Evolutionary conservation across 2,888 invertebrate species (phyloP).

Genomic region (Thecophora atra): DNA sequence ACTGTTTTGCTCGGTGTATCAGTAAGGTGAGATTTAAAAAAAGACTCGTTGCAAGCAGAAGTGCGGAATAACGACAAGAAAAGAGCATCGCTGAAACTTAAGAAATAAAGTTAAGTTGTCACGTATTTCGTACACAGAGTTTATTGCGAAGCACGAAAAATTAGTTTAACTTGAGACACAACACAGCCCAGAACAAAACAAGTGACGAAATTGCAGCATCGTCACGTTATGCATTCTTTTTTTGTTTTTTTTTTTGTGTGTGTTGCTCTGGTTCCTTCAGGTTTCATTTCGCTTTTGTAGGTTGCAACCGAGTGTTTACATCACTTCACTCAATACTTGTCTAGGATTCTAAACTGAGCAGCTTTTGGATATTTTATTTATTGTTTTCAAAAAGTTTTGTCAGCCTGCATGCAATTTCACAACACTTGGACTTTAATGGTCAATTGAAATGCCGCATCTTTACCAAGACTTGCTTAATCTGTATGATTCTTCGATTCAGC

Average conservation of each 20-base stretch:
- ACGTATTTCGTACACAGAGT: slow-evolving; percentile 60
- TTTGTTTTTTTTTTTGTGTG: neutral
- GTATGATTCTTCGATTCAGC: too few relatives aligned
- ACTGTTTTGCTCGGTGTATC: too few relatives aligned
- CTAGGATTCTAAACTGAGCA: slow-evolving; percentile 3
- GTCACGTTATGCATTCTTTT: neutral
- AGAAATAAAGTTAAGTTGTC: slow-evolving; percentile 59
- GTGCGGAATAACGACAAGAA: neutral
- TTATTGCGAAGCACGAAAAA: slow-evolving; percentile 45
- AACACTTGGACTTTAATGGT: neutral
- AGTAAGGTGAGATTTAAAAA: neutral
- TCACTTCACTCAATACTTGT: slow-evolving; percentile 23
- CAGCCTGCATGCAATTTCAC: neutral
- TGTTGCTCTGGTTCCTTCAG: too few relatives aligned
- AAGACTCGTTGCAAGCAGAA: neutral
- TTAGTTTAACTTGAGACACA: neutral
- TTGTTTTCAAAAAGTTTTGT: neutral
- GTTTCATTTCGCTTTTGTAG: neutral
- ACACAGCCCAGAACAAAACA: neutral
- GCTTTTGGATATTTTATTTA: neutral
- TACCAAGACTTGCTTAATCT: too few relatives aligned
- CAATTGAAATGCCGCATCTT: too few relatives aligned
- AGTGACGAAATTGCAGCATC: slow-evolving; percentile 6
- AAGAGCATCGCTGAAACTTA: slow-evolving; percentile 42
- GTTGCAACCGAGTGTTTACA: slow-evolving; percentile 5